Evolutionary conservation across 2,113 vertebrate species (phyloP), one percentile per base, ranked within the genome.

Genomic region (Pomatostomus ruficeps): DNA sequence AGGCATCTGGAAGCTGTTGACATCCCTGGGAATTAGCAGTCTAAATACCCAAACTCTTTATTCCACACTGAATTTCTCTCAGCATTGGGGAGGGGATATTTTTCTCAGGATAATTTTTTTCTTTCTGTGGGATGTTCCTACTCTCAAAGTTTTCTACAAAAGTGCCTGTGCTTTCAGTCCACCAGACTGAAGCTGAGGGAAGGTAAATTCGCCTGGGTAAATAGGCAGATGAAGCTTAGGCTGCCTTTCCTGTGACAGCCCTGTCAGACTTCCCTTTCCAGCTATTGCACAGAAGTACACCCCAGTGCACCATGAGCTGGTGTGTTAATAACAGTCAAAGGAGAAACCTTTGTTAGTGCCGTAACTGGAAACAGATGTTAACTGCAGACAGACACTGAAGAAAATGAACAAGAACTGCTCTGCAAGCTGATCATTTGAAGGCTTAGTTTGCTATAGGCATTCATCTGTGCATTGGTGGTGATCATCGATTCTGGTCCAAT

Each of bases 331-430:
- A 85, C 6, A 95, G 77, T 73, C 87, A 54, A 14, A 94, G 71
- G 62, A 94, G 81, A 89, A 85, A 67, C 75, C 58, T 85, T 71
- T 93, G 88, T 78, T 80, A n/a, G 33, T 74, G 76, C 78, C 40
- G 4, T 77, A 80, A 86, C 94, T 91, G 88, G 82, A 86, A 96
- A 77, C 94, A 96, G 93, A 91, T 96, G 94, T 93, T 95, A 71
- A 46, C 88, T 88, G 72, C 85, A 94, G 74, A 83, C 78, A 96
- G 51, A 62, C 71, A 88, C 63, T 23, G 36, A 74, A 85, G 78
- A 73, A 96, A 95, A 95, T n/a, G 59, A 77, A 46, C 79, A 88
- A 95, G 80, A 91, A 77, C 48, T 71, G 63, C 57, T 79, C 62
- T 85, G 66, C 70, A 70, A 93, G 74, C 77, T 54, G 72, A 36